Conservation (phyloP, 2,113 vertebrate species). For the Oryctolagus cuniculus region mOryCun1.1 NC_091432.1:58176001-58176500, state of each 20-base stretch:
- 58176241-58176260: neutral
- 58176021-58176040: constrained; percentile 61
- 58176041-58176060: constrained; percentile 4
- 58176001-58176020: constrained; percentile 52
- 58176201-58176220: neutral
- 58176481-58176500: neutral
- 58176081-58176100: neutral
- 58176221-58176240: neutral
- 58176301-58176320: too few relatives aligned
- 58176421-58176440: neutral
- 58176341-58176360: neutral
- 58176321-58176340: neutral
- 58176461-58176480: neutral
- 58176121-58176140: neutral
- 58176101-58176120: neutral
- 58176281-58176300: neutral
- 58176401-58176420: neutral
- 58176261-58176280: neutral
- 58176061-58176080: neutral
- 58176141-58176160: neutral
- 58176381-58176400: neutral
- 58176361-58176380: neutral
- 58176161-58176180: neutral
- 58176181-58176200: neutral
- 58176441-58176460: neutral